phyloP scores from a whole-genome alignment of 1,140 invertebrate genomes.

The Pogonognathellus flavescens region DNA sequence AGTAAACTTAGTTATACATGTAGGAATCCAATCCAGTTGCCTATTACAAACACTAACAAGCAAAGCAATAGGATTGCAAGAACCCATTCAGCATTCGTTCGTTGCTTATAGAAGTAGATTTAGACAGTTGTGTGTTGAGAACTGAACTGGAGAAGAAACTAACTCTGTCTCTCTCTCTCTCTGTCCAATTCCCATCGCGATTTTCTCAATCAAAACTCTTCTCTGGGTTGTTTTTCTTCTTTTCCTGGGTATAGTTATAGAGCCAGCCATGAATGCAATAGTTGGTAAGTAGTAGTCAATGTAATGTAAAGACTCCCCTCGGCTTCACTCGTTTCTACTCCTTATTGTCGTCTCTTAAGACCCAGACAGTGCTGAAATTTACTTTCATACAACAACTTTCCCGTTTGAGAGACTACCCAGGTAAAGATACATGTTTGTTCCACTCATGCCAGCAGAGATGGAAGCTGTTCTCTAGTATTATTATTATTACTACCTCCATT shows the following conservation, averaged over 20 bases:
- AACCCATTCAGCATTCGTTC: neutral
- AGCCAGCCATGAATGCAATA: neutral
- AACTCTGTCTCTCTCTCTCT: neutral
- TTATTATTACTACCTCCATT: too few relatives aligned
- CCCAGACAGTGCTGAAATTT: neutral
- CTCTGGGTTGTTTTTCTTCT: constrained; percentile 42
- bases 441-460: too few relatives aligned
- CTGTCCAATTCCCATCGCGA: constrained; percentile 53
- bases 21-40: constrained; percentile 15
- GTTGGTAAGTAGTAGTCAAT: neutral
- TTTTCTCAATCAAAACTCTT: constrained; percentile 56
- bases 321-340: constrained; percentile 6
- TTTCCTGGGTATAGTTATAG: neutral
- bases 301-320: constrained; percentile 47
- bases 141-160: neutral
- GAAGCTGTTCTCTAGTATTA: too few relatives aligned
- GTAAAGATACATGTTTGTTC: too few relatives aligned
- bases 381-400: neutral
- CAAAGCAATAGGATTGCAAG: neutral
- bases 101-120: neutral
- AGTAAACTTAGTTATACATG: neutral
- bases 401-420: neutral
- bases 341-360: neutral
- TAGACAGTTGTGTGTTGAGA: neutral
- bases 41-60: constrained; percentile 31